A percentile compares a stretch with the other conserved stretches of the same genome.
These are phyloP conservation scores for Ophion ventricosus DNA, from an alignment of 2,888 invertebrate genomes.

Conservation along the genomic window DNA sequence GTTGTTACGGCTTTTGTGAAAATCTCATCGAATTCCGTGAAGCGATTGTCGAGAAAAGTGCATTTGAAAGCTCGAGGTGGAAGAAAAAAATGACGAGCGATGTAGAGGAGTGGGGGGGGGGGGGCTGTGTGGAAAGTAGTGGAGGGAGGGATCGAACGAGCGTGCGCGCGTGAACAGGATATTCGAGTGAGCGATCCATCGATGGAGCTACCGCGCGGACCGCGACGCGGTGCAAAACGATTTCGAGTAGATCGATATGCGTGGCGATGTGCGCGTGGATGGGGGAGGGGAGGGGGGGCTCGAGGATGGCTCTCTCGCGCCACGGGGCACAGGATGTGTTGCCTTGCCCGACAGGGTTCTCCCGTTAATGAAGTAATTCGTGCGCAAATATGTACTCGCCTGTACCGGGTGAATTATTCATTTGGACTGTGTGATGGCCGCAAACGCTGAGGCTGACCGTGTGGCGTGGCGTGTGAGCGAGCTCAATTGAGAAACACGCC, in stretches of 20 bases:
- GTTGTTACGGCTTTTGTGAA: conserved; percentile 6
- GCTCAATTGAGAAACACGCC: conserved; percentile 54
- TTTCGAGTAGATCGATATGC: conserved; percentile 78
- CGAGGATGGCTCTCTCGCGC: conserved; percentile 27
- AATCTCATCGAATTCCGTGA: conserved; percentile 21
- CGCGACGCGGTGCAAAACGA: conserved; percentile 60
- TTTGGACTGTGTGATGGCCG: conserved; percentile 55
- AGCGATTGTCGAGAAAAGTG: conserved; percentile 18
- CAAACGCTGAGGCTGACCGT: conserved; percentile 31
- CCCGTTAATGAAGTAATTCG: conserved; percentile 79
- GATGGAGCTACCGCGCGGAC: conserved; percentile 26
- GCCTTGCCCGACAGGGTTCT: conserved; percentile 61
- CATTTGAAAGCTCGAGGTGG: conserved; percentile 40
- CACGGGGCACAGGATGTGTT: conserved; percentile 68
- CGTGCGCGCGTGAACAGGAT: conserved; percentile 51
- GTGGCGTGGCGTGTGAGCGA: conserved; percentile 55
- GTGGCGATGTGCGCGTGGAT: conserved; percentile 69
- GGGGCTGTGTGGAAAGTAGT: background rate
- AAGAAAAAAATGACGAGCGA: conserved; percentile 30
- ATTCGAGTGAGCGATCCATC: conserved; percentile 48
- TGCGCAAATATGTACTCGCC: conserved; percentile 78
- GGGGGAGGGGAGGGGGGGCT: conserved; percentile 20
- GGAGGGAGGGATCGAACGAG: conserved; percentile 19
- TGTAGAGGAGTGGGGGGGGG: background rate
- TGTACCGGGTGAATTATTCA: conserved; percentile 77